These are phyloP conservation scores for Spatulosminthurus flaviceps DNA, from an alignment of 2,888 invertebrate species.

Conservation along the genomic window DNA sequence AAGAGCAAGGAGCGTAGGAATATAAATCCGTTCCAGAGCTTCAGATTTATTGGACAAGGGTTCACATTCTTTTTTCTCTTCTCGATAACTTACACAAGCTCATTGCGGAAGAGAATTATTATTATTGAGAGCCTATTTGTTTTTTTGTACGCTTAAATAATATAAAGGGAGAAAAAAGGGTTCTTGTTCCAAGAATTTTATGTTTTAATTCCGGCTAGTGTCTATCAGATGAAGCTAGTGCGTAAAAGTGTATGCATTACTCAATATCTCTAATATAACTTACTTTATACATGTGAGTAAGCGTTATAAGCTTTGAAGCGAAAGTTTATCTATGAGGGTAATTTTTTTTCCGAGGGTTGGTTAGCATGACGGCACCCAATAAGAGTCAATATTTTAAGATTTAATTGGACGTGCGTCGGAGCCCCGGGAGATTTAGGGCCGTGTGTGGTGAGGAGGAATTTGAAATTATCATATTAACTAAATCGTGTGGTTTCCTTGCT, in stretches of 20 bases:
- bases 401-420: constrained; percentile 39
- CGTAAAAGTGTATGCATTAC: too few species aligned
- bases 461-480: constrained; percentile 42
- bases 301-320: too few species aligned
- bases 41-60: constrained; percentile 13
- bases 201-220: neutral
- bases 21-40: neutral
- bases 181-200: neutral
- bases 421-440: constrained; percentile 28
- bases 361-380: constrained; percentile 16
- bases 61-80: neutral
- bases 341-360: neutral
- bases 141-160: too few species aligned
- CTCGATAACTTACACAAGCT: neutral
- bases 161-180: too few species aligned
- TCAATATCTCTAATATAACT: too few species aligned
- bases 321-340: neutral
- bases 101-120: too few species aligned
- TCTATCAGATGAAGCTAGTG: too few species aligned
- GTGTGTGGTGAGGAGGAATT: neutral
- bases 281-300: too few species aligned
- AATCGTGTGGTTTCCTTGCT: constrained; percentile 32
- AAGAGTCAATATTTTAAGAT: constrained; percentile 40
- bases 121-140: too few species aligned
- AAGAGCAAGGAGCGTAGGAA: too few species aligned